A percentile compares a stretch with the other conserved stretches of the same genome.
phyloP scores from a whole-genome alignment of 2,888 invertebrate genomes.

The Tethea ocularis region DNA sequence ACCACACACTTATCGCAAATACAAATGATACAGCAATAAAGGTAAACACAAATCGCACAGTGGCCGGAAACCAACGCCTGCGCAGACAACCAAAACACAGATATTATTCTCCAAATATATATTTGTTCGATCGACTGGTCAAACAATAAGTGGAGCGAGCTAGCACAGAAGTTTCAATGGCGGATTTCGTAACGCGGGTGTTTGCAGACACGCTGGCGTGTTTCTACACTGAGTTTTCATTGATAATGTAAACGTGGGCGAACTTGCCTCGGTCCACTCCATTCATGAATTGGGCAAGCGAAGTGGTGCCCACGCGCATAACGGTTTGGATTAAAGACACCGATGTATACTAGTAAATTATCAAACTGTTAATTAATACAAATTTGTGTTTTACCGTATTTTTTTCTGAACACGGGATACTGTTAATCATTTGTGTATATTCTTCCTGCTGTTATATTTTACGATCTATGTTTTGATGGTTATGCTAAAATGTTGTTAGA shows the following conservation, averaged over 20 bases:
- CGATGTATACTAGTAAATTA: slow-evolving; percentile 58
- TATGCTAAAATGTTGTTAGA: neutral
- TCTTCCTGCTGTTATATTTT: neutral
- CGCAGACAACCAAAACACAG: slow-evolving; percentile 32
- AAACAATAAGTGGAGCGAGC: slow-evolving; percentile 38
- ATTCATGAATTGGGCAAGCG: slow-evolving; percentile 79
- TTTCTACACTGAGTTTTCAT: slow-evolving; percentile 72
- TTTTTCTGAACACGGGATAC: slow-evolving; percentile 59
- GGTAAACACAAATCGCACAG: slow-evolving; percentile 31
- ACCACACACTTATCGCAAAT: slow-evolving; percentile 27
- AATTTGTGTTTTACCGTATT: slow-evolving; percentile 61
- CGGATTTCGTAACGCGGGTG: slow-evolving; percentile 59
- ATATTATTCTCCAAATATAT: slow-evolving; percentile 20
- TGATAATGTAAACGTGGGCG: slow-evolving; percentile 70
- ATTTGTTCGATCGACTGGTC: slow-evolving; percentile 14
- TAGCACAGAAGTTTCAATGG: slow-evolving; percentile 58
- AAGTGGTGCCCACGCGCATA: slow-evolving; percentile 69
- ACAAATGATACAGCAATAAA: slow-evolving; percentile 17
- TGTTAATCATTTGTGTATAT: slow-evolving; percentile 39
- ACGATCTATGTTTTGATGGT: neutral
- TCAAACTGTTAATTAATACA: slow-evolving; percentile 70
- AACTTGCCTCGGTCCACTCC: slow-evolving; percentile 64
- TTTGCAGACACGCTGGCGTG: slow-evolving; percentile 67
- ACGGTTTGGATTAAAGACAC: slow-evolving; percentile 60
- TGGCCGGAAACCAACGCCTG: slow-evolving; percentile 37